Conservation (phyloP, 2,797 vertebrate genomes). For the Lagodon rhomboides region DNA sequence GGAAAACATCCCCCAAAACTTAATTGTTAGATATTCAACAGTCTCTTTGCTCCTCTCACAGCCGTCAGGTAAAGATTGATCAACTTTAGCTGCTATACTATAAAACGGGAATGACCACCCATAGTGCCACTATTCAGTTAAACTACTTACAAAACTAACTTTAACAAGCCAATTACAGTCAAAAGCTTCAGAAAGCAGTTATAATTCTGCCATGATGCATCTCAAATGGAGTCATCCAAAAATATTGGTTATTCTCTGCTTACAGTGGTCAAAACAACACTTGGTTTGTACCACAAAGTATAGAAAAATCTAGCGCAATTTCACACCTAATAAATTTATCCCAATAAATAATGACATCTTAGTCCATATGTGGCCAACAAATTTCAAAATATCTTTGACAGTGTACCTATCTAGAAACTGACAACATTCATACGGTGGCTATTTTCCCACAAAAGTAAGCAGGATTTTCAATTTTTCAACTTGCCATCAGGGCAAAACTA, state of each 20-base stretch:
- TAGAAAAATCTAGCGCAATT: constrained; percentile 36
- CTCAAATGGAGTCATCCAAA: not conserved
- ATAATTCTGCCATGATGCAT: constrained; percentile 17
- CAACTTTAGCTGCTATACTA: constrained; percentile 4
- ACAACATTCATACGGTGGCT: not conserved
- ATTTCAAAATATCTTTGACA: not conserved
- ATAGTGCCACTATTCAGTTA: not conserved
- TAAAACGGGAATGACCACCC: constrained; percentile 21
- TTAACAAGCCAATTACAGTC: constrained; percentile 6
- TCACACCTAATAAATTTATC: not conserved
- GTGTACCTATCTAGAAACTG: not conserved
- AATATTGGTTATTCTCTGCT: constrained; percentile 13
- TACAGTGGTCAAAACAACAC: constrained; percentile 42
- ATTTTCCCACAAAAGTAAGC: constrained; percentile 7
- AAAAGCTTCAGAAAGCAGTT: not conserved
- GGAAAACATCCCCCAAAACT: constrained; percentile 17
- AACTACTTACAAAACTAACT: not conserved
- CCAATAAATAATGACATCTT: not conserved
- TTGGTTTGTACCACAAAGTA: constrained; percentile 30
- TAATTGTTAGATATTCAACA: not conserved
- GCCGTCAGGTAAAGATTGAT: constrained; percentile 12
- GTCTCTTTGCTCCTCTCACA: constrained; percentile 38
- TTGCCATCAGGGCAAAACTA: not conserved
- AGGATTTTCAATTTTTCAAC: not conserved
- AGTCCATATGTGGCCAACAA: not conserved